phyloP scores from a whole-genome alignment of 1,140 invertebrate genomes.

The Ephestia elutella region DNA sequence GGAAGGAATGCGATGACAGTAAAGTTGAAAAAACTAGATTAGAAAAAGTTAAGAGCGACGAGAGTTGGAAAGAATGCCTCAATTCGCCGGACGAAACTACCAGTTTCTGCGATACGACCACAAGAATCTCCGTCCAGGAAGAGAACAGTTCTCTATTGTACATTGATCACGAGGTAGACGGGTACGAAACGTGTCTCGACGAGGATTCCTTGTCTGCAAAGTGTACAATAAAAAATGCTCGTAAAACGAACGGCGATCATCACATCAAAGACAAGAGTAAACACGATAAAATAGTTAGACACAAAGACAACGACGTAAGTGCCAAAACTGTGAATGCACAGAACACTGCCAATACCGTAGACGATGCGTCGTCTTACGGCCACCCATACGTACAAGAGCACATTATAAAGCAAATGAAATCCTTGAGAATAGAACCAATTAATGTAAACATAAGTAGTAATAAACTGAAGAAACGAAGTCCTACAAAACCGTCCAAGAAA shows the following conservation, averaged over 20 bases:
- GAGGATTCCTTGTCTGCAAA: constrained; percentile 64
- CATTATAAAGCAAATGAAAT: constrained; percentile 69
- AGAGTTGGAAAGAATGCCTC: constrained; percentile 62
- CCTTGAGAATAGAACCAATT: constrained; percentile 58
- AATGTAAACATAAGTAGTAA: constrained; percentile 56
- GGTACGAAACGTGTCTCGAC: constrained; percentile 71
- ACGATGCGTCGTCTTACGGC: constrained; percentile 44
- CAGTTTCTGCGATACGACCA: constrained; percentile 48
- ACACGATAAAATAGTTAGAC: constrained; percentile 59
- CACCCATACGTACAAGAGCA: constrained; percentile 61
- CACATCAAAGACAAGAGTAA: constrained; percentile 64
- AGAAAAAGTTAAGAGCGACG: constrained; percentile 59
- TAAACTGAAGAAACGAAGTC: constrained; percentile 50
- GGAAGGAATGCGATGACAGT: constrained; percentile 50
- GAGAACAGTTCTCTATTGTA: constrained; percentile 53
- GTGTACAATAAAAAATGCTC: constrained; percentile 52
- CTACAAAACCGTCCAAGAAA: constrained; percentile 54
- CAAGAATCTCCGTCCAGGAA: constrained; percentile 57
- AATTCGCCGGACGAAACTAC: constrained; percentile 44
- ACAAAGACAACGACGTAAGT: constrained; percentile 56
- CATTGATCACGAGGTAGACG: constrained; percentile 71
- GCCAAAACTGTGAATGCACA: constrained; percentile 54
- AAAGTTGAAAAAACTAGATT: constrained; percentile 29
- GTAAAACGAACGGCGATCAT: constrained; percentile 62
- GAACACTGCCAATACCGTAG: constrained; percentile 37